Base-by-base conservation (phyloP, 2,797 vertebrate genomes). In the Hybognathus amarus region DNA sequence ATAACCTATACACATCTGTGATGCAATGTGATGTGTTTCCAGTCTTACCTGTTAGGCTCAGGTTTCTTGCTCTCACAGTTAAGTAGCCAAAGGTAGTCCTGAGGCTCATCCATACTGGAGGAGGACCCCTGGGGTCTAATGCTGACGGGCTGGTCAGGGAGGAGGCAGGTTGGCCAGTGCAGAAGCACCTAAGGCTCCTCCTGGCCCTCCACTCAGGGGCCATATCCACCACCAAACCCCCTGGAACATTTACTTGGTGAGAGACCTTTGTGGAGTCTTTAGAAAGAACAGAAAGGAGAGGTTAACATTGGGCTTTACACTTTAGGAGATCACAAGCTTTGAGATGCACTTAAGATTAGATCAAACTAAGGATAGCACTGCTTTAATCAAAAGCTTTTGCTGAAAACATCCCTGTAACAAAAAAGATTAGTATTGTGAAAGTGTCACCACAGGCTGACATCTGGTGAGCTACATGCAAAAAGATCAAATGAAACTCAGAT, bases 11-110 rank as follows among this genome's bases (percentile, higher is more conserved):
- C 36, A 54, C 5, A 59, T 6, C 50, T 42, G 50, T 33, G 27
- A 52, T 7, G 18, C 12, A 54, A 47, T 36, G 70, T 45, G 38
- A 63, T 45, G 38, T 2, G 36, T 67, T 40, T 22, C 40, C n/a
- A 1, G 8, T 74, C 91, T 94, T 90, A 99, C 98, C 97, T 99
- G 92, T 93, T 91, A 73, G 96, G 94, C 90, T 98, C 97, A 15
- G 97, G 97, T 91, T 97, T 99, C 95, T 98, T 99, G 95, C 97
- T 99, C 94, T 98, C 97, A 94, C 98, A 99, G 95, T 99, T 97
- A 91, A 96, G 95, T 87, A 99, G 94, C 95, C 97, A 95, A 91
- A 99, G 93, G 93, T 99, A 99, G 93, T 99, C 98, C 93, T 98
- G 97, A 77, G 97, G 97, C 90, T 98, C 98, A 56, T 98, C 98